phyloP scores from a whole-genome alignment of 2,113 vertebrate genomes.

The Passer domesticus region DNA sequence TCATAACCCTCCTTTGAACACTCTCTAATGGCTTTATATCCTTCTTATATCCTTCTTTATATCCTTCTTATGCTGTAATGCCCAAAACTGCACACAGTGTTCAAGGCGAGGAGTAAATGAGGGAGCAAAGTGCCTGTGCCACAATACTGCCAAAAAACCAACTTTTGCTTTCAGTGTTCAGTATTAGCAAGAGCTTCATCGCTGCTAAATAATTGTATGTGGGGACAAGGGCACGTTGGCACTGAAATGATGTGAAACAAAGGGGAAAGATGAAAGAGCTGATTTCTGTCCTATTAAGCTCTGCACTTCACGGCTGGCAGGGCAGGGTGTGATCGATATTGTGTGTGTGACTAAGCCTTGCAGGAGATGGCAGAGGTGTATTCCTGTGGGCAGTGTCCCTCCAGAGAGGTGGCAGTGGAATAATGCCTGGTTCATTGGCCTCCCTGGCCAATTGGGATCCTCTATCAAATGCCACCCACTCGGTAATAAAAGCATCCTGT shows the following conservation, averaged over 20 bases:
- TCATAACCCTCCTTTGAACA: not conserved
- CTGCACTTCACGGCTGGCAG: not conserved
- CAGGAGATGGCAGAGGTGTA: not conserved
- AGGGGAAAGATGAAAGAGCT: not conserved
- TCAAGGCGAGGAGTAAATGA: rapidly evolving
- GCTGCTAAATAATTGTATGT: not conserved
- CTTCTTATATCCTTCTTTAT: not conserved
- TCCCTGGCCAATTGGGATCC: not conserved
- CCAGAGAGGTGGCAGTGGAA: not conserved
- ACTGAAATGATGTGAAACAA: not conserved
- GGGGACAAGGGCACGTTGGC: not conserved
- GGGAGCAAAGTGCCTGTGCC: not conserved
- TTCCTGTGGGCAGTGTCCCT: not conserved
- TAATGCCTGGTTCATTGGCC: rapidly evolving
- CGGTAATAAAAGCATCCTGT: not conserved
- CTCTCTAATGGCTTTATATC: not conserved
- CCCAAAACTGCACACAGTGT: not conserved
- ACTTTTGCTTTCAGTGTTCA: not conserved
- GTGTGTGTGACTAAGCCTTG: not conserved
- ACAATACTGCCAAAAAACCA: rapidly evolving
- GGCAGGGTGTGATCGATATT: not conserved
- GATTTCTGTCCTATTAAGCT: not conserved
- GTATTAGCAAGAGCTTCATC: not conserved
- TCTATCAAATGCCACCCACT: conserved; percentile 19
- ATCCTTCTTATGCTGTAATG: not conserved